Conservation (phyloP, 1,140 invertebrate species). For the Sipha flava region DNA sequence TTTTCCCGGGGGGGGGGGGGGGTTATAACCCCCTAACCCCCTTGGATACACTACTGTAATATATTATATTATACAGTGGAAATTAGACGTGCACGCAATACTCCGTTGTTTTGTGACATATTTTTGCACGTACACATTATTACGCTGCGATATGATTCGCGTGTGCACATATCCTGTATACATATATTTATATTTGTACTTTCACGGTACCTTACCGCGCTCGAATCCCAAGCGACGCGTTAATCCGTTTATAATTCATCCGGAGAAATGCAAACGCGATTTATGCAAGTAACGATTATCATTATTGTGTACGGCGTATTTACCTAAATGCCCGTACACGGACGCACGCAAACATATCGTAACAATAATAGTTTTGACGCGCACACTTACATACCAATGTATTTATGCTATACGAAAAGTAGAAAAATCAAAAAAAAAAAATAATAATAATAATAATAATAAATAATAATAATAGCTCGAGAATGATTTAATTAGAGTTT, state of each 20-base stretch:
- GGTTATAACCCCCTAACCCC: no score
- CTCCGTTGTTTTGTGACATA: neutral
- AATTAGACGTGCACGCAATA: no score
- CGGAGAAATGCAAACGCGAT: neutral
- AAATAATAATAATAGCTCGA: neutral
- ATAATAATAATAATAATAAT: neutral
- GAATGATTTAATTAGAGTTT: slow-evolving; percentile 9
- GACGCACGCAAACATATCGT: no score
- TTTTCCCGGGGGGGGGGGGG: no score
- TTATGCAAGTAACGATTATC: neutral
- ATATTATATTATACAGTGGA: no score
- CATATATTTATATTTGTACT: neutral
- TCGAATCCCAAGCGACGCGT: neutral
- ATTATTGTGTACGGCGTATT: neutral
- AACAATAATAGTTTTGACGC: no score
- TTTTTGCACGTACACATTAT: neutral
- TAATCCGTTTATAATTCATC: slow-evolving; percentile 6
- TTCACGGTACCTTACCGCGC: neutral
- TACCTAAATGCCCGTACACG: no score
- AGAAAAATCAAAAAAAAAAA: neutral
- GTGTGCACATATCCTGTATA: no score
- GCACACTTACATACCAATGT: neutral
- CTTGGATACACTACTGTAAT: no score
- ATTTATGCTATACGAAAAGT: neutral
- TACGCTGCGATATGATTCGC: neutral